A percentile compares a stretch with the other conserved stretches of the same genome.
These are phyloP conservation scores for Bugulina stolonifera DNA, from an alignment of 2,888 invertebrate species.

Conservation along the genomic window DNA sequence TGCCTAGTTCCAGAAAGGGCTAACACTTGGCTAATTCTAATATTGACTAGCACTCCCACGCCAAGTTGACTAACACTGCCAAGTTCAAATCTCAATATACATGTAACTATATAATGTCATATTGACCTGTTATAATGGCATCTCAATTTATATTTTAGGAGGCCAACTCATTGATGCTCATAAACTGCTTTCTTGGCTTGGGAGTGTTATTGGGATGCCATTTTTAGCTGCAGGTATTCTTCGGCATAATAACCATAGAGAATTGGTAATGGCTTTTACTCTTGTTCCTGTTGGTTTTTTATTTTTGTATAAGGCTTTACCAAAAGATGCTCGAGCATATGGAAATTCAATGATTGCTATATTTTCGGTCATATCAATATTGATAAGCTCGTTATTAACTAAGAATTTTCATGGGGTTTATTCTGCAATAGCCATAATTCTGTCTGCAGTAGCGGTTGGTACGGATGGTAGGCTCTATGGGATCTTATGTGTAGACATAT, in stretches of 20 bases:
- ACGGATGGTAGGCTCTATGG: conserved; percentile 36
- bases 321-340: conserved; percentile 31
- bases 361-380: conserved; percentile 39
- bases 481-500: conserved; percentile 39
- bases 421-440: conserved; percentile 29
- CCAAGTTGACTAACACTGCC: no score
- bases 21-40: no score
- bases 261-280: neutral
- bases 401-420: conserved; percentile 36
- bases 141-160: conserved; percentile 3
- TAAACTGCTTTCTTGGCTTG: conserved; percentile 37
- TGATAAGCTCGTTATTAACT: conserved; percentile 34
- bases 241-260: neutral
- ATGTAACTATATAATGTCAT: no score
- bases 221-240: conserved; percentile 38
- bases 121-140: no score
- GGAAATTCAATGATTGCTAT: conserved; percentile 39
- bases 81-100: no score
- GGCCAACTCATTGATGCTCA: conserved; percentile 33
- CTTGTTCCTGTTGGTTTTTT: neutral
- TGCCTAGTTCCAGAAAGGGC: no score
- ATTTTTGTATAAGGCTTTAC: neutral
- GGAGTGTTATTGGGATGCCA: conserved; percentile 39
- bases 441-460: conserved; percentile 34
- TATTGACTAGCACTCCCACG: no score